A percentile compares a stretch with the other conserved stretches of the same genome.
phyloP scores from a whole-genome alignment of 2,888 invertebrate genomes.

The Limnephilus rhombicus region DNA sequence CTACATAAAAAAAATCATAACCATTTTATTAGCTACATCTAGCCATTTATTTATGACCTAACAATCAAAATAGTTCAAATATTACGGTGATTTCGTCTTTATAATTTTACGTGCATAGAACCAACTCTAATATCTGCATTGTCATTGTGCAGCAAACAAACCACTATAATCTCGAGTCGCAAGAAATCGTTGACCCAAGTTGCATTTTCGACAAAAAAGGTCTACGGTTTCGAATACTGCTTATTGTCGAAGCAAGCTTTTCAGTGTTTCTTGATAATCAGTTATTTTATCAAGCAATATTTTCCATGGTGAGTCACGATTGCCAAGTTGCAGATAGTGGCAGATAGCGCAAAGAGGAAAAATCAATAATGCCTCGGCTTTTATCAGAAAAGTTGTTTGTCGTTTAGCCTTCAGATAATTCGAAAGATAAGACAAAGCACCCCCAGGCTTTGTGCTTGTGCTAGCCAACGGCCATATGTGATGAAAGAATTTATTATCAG shows the following conservation, averaged over 20 bases:
- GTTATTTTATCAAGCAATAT: not conserved
- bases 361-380: slow-evolving; percentile 64
- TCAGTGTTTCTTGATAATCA: not conserved
- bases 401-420: slow-evolving; percentile 65
- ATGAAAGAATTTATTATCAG: slow-evolving; percentile 37
- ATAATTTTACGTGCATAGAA: too few species aligned
- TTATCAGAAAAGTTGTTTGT: slow-evolving; percentile 66
- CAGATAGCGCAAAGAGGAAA: slow-evolving; percentile 37
- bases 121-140: too few species aligned
- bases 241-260: not conserved
- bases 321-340: not conserved
- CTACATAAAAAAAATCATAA: too few species aligned
- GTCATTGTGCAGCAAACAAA: too few species aligned
- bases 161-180: too few species aligned
- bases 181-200: too few species aligned
- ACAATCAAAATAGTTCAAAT: too few species aligned
- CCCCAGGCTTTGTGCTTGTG: slow-evolving; percentile 45
- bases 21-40: too few species aligned
- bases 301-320: not conserved
- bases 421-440: slow-evolving; percentile 64
- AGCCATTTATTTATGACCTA: too few species aligned
- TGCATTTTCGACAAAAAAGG: not conserved
- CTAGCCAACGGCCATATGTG: not conserved
- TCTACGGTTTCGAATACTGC: not conserved
- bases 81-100: too few species aligned